These are phyloP conservation scores for Atherinosoma microstoma DNA, from an alignment of 2,797 vertebrate species.

Conservation along the genomic window DNA sequence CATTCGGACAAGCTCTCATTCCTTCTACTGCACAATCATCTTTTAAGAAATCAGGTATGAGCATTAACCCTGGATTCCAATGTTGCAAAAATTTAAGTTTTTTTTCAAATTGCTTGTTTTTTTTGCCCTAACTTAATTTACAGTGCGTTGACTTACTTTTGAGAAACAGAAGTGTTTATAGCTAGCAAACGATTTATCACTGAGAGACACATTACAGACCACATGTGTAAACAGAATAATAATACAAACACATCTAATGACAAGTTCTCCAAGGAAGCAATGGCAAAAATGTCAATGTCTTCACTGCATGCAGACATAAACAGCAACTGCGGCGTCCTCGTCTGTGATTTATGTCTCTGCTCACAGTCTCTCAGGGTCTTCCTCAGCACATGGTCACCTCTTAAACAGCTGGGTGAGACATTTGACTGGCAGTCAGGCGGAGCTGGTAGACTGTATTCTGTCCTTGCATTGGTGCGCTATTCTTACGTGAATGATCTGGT, in stretches of 20 bases:
- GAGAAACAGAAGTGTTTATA: constrained; percentile 24
- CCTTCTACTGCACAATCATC: constrained; percentile 15
- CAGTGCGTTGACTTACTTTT: constrained; percentile 1
- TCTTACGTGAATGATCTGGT: constrained; percentile 69
- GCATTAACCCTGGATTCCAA: constrained; percentile 36
- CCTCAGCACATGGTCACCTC: constrained; percentile 70
- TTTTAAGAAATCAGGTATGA: constrained; percentile 23
- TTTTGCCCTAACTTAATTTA: constrained; percentile 9
- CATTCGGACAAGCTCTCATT: constrained; percentile 10
- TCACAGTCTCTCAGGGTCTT: constrained; percentile 51
- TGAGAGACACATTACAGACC: constrained; percentile 33
- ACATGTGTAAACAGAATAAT: constrained; percentile 61
- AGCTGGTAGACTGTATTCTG: constrained; percentile 51
- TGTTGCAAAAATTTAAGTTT: constrained; percentile 25
- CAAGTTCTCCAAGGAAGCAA: constrained; percentile 59
- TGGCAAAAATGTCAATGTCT: constrained; percentile 65
- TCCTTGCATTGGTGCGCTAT: constrained; percentile 71
- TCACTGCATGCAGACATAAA: constrained; percentile 49
- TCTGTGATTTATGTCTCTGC: constrained; percentile 71
- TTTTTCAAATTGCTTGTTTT: constrained; percentile 16
- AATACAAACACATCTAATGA: constrained; percentile 58
- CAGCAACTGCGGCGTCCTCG: constrained; percentile 71
- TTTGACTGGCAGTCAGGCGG: constrained; percentile 70
- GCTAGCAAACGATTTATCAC: constrained; percentile 18
- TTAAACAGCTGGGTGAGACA: constrained; percentile 77